These are phyloP conservation scores for Zaprionus nigranus DNA, from an alignment of 1,140 invertebrate species.

Conservation along the genomic window DNA sequence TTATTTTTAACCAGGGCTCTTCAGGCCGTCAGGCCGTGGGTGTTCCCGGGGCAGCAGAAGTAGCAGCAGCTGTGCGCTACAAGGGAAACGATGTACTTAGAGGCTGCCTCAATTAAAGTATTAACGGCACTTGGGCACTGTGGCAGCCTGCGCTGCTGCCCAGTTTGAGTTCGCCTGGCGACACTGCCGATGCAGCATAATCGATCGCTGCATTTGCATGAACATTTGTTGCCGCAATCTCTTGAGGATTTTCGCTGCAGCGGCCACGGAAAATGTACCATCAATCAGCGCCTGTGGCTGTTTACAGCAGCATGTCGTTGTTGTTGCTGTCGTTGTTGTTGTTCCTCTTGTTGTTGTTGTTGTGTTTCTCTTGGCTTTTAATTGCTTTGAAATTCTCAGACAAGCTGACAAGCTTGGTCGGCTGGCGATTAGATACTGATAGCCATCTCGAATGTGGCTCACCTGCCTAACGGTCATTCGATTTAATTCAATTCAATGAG, in stretches of 20 bases:
- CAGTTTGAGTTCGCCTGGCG: slow-evolving; percentile 6
- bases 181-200: slow-evolving; percentile 33
- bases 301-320: slow-evolving; percentile 10
- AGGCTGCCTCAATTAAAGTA: slow-evolving; percentile 59
- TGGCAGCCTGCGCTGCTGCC: slow-evolving; percentile 29
- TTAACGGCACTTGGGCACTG: slow-evolving; percentile 57
- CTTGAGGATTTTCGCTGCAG: slow-evolving; percentile 35
- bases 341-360: background rate
- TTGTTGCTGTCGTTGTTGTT: background rate
- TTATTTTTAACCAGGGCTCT: slow-evolving; percentile 37
- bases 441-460: slow-evolving; percentile 53
- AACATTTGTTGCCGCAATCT: slow-evolving; percentile 27
- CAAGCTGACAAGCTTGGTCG: slow-evolving; percentile 41
- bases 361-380: slow-evolving; percentile 43
- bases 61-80: slow-evolving; percentile 54
- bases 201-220: slow-evolving; percentile 38
- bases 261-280: slow-evolving; percentile 51
- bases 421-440: slow-evolving; percentile 49
- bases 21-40: slow-evolving; percentile 49
- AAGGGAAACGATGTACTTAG: slow-evolving; percentile 62
- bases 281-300: slow-evolving; percentile 52
- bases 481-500: slow-evolving; percentile 68
- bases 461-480: slow-evolving; percentile 63
- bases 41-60: slow-evolving; percentile 36
- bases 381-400: slow-evolving; percentile 69